Evolutionary conservation across 2,888 invertebrate species (phyloP).

Genomic region (Brachynemurus nebulosus): DNA sequence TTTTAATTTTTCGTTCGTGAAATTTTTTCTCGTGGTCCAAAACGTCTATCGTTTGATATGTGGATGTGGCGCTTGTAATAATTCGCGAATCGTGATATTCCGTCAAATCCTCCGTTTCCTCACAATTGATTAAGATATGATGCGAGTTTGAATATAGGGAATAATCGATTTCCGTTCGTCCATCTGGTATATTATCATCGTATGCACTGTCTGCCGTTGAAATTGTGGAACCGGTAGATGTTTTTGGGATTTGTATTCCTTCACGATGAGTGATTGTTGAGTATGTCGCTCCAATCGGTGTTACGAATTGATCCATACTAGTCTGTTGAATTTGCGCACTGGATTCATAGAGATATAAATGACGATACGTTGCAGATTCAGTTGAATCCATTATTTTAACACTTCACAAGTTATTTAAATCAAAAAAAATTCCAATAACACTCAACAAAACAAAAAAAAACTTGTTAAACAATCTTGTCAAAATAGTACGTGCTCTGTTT

Average conservation of each 20-base stretch:
- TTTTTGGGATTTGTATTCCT: not conserved
- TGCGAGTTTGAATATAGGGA: too few species aligned
- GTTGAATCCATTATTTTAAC: not conserved
- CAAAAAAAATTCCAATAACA: too few species aligned
- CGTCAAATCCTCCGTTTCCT: not conserved
- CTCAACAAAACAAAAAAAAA: not conserved
- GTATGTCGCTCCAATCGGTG: not conserved
- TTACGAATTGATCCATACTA: not conserved
- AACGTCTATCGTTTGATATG: not conserved
- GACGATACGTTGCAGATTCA: not conserved
- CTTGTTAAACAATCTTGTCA: not conserved
- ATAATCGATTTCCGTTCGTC: not conserved
- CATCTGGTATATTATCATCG: constrained; percentile 3
- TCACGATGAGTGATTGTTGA: too few species aligned
- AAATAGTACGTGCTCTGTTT: not conserved
- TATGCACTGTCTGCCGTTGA: constrained; percentile 1
- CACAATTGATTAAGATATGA: too few species aligned
- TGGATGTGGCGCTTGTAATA: not conserved
- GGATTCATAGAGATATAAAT: not conserved
- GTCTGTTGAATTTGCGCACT: not conserved
- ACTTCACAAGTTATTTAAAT: too few species aligned
- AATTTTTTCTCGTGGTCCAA: not conserved
- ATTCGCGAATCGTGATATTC: not conserved
- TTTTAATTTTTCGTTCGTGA: not conserved
- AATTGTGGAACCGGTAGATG: too few species aligned